Evolutionary conservation across 2,888 invertebrate species (phyloP).

Genomic region (Salticus scenicus): DNA sequence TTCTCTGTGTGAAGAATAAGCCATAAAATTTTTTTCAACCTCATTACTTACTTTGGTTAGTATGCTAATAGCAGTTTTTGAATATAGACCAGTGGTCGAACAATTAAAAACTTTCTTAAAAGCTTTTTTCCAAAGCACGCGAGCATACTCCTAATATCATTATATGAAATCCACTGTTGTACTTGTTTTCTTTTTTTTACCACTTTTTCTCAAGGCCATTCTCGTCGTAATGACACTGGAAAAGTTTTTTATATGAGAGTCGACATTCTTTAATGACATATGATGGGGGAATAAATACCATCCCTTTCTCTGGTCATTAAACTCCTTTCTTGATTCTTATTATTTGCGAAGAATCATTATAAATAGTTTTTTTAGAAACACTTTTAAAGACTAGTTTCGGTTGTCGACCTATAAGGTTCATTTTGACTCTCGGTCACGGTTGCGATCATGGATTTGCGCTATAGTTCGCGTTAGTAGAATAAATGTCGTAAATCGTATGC

Average conservation of each 20-base stretch:
- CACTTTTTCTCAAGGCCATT: slow-evolving; percentile 45
- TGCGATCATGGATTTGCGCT: not conserved
- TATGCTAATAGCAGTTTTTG: no score
- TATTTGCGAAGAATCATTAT: not conserved
- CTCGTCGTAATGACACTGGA: slow-evolving; percentile 32
- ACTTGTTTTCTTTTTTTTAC: not conserved
- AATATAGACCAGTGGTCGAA: no score
- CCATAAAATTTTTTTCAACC: no score
- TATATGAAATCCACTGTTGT: no score
- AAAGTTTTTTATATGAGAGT: slow-evolving; percentile 48
- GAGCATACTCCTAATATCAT: no score
- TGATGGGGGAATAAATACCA: slow-evolving; percentile 20
- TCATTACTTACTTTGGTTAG: no score
- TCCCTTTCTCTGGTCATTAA: slow-evolving; percentile 42
- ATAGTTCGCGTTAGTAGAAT: not conserved
- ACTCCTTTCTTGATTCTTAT: not conserved
- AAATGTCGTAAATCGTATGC: slow-evolving; percentile 1
- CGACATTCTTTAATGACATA: not conserved
- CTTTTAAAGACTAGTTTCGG: slow-evolving; percentile 33
- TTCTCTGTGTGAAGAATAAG: no score
- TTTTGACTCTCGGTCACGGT: slow-evolving; percentile 48
- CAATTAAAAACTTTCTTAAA: no score
- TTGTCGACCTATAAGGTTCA: slow-evolving; percentile 44
- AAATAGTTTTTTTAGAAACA: not conserved
- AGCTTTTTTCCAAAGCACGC: no score